phyloP scores from a whole-genome alignment of 2,888 invertebrate species.

The Cotesia congregata region DNA sequence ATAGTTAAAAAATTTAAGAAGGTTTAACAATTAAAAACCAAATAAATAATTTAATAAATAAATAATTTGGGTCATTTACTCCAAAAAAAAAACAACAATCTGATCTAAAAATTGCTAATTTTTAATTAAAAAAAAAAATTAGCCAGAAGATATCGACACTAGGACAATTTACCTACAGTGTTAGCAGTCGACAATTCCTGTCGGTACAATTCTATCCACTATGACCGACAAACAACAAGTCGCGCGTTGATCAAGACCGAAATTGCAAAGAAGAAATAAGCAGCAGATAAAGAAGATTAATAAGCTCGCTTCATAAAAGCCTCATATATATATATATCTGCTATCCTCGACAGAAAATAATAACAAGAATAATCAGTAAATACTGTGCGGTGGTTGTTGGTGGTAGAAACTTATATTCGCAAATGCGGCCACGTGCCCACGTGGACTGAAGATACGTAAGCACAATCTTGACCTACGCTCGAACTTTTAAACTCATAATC shows the following conservation, averaged over 20 bases:
- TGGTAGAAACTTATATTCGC: constrained; percentile 50
- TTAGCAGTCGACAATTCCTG: background rate
- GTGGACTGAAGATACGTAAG: constrained; percentile 47
- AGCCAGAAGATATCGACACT: no score
- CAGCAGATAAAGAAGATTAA: constrained; percentile 1
- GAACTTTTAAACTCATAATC: background rate
- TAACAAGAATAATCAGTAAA: constrained; percentile 52
- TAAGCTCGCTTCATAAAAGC: constrained; percentile 2
- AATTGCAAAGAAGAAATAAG: background rate
- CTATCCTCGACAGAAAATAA: constrained; percentile 43
- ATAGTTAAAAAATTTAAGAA: no score
- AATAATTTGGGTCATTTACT: no score
- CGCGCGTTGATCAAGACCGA: no score
- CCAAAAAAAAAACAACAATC: no score
- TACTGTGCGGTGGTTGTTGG: constrained; percentile 47
- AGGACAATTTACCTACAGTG: no score
- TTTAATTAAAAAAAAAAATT: no score
- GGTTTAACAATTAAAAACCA: no score
- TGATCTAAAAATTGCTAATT: no score
- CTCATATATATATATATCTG: constrained; percentile 34
- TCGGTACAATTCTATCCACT: background rate
- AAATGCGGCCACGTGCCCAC: constrained; percentile 49
- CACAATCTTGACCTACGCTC: constrained; percentile 61
- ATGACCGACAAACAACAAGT: no score
- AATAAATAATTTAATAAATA: no score